Evolutionary conservation across 2,888 invertebrate genomes (phyloP), one percentile per base, ranked within the genome.

Genomic region (Coelinius sp.): DNA sequence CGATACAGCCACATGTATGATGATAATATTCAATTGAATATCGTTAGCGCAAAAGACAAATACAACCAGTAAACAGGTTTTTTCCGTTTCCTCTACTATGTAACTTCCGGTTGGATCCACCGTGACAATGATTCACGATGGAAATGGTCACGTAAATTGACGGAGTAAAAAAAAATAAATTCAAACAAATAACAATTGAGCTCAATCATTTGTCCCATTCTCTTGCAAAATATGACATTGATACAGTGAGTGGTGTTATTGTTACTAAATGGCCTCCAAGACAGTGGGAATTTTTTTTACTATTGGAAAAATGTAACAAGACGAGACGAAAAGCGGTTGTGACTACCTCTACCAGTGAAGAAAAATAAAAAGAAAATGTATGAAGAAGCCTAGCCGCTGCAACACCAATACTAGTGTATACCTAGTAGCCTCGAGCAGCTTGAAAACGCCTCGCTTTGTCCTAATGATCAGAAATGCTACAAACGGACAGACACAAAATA

Each of bases 1-100:
- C 31, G 59, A 59, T 31, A 59, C 46, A 46, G 46, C 17, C 8
- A 49, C 14, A 20, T 35, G 90, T 90, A 83, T 90, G 88, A 86
- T 90, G 88, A 86, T 90, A 89, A 84, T 88, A 88, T 88, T 89
- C 90, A 85, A 90, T 89, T 86, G 90, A 90, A 85, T 90, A 90
- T 88, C 90, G 90, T 87, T 90, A 90, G 85, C 90, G 89, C 88
- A 90, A 90, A 89, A 90, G 52, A 68, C 90, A 90, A 90, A 80
- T 90, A 90, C 90, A 90, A 90, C 90, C 90, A 90, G 90, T 90
- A 90, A 89, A 65, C 46, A n/a, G 46, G 84, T 86, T 86, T 85
- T 82, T 86, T 86, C 81, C 87, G 83, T 83, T 85, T 87, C 83
- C 83, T 87, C 86, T 87, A 85, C 86, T 86, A 86, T 87, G 85